These are phyloP conservation scores for Lucilia cuprina DNA, from an alignment of 1,140 invertebrate genomes.

Conservation along the genomic window DNA sequence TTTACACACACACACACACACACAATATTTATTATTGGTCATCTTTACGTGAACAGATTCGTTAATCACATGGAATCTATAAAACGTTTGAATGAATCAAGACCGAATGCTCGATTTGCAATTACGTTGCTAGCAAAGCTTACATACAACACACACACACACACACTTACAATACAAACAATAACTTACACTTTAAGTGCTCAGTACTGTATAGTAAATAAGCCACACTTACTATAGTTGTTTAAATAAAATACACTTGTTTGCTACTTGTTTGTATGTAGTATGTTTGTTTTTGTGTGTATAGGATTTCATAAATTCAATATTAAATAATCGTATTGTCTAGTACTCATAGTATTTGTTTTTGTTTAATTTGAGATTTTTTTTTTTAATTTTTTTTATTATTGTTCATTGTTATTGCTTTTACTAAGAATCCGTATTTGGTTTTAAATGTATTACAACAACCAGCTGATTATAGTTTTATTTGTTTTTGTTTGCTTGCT, in stretches of 20 bases:
- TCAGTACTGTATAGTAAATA: not conserved
- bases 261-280: not conserved
- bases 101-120: not conserved
- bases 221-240: not conserved
- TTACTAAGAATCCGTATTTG: slow-evolving; percentile 31
- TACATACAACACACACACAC: too few relatives aligned
- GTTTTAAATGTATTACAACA: slow-evolving; percentile 16
- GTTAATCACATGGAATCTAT: not conserved
- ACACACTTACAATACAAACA: not conserved
- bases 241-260: not conserved
- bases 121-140: too few relatives aligned
- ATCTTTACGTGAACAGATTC: slow-evolving; percentile 22
- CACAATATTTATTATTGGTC: slow-evolving; percentile 14
- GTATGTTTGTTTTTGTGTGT: not conserved
- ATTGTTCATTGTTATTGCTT: not conserved
- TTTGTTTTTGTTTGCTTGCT: not conserved
- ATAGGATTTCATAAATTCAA: slow-evolving; percentile 23
- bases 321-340: slow-evolving; percentile 23
- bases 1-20: not conserved
- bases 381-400: not conserved
- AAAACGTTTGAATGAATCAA: not conserved
- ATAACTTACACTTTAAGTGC: too few relatives aligned
- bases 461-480: slow-evolving; percentile 24
- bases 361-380: not conserved
- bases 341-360: not conserved